phyloP scores from a whole-genome alignment of 1,140 invertebrate species.

The Ceratina australensis region DNA sequence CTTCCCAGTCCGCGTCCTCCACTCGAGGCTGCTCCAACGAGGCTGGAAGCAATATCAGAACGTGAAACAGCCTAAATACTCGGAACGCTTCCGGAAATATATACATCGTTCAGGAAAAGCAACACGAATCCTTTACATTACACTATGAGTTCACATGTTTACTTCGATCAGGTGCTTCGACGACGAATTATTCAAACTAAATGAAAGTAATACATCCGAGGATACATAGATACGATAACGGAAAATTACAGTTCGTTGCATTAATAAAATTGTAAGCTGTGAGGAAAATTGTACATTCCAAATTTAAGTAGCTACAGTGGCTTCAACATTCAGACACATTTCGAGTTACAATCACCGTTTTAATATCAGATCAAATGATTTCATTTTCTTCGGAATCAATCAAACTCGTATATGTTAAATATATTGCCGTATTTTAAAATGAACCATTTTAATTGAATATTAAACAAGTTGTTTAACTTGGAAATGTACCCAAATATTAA shows the following conservation, averaged over 20 bases:
- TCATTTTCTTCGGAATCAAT: too few species aligned
- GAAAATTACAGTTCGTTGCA: slow-evolving; percentile 50
- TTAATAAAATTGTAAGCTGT: slow-evolving; percentile 64
- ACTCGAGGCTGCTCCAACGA: slow-evolving; percentile 76
- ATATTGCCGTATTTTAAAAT: too few species aligned
- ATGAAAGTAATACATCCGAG: slow-evolving; percentile 26
- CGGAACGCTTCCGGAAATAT: slow-evolving; percentile 14
- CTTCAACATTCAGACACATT: too few species aligned
- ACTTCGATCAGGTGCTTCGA: slow-evolving; percentile 61
- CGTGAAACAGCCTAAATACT: slow-evolving; percentile 27
- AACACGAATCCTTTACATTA: slow-evolving; percentile 65
- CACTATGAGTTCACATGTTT: slow-evolving; percentile 51
- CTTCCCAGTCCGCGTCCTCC: slow-evolving; percentile 75
- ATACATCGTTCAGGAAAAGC: slow-evolving; percentile 63
- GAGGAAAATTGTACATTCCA: slow-evolving; percentile 66
- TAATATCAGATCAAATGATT: too few species aligned
- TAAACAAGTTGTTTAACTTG: too few species aligned
- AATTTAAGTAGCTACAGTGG: slow-evolving; percentile 31
- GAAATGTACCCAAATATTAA: too few species aligned
- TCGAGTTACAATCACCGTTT: too few species aligned
- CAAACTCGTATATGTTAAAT: too few species aligned
- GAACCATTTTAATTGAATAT: too few species aligned
- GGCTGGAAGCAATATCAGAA: slow-evolving; percentile 61
- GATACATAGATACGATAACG: slow-evolving; percentile 35
- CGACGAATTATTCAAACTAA: slow-evolving; percentile 26